Evolutionary conservation across 2,888 invertebrate genomes (phyloP).

Genomic region (Synanthedon tipuliformis): DNA sequence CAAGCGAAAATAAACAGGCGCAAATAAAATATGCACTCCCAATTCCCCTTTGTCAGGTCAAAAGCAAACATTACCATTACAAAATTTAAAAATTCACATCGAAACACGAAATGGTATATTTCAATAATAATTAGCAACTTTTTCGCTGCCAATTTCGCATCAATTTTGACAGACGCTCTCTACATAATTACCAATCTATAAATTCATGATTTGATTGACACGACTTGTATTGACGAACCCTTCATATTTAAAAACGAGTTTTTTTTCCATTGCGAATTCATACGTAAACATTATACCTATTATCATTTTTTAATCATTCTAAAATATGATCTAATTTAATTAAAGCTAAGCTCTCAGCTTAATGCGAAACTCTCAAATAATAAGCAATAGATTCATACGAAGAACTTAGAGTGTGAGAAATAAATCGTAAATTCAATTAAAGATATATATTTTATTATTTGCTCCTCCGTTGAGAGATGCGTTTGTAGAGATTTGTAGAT

Average conservation of each 20-base stretch:
- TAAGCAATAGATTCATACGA: too few species aligned
- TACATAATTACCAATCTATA: slow-evolving; percentile 28
- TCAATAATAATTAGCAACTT: background rate
- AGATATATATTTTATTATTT: slow-evolving; percentile 3
- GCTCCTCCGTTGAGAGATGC: slow-evolving; percentile 34
- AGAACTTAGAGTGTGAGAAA: slow-evolving; percentile 35
- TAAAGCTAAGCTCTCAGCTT: slow-evolving; percentile 4
- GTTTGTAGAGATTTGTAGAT: slow-evolving; percentile 47
- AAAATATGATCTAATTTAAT: too few species aligned
- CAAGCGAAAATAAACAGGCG: slow-evolving; percentile 45
- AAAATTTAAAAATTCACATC: slow-evolving; percentile 9
- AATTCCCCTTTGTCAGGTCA: slow-evolving; percentile 32
- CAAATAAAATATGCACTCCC: slow-evolving; percentile 52
- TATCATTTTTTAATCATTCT: too few species aligned
- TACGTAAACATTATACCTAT: too few species aligned
- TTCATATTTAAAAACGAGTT: slow-evolving; percentile 35
- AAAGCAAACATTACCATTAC: slow-evolving; percentile 31
- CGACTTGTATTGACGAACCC: slow-evolving; percentile 24
- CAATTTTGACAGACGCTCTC: slow-evolving; percentile 27
- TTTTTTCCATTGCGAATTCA: slow-evolving; percentile 10
- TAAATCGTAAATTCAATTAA: slow-evolving; percentile 31
- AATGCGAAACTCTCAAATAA: too few species aligned
- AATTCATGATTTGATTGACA: slow-evolving; percentile 55
- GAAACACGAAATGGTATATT: background rate
- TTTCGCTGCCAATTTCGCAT: slow-evolving; percentile 34